Evolutionary conservation across 2,888 invertebrate genomes (phyloP).

Genomic region (Macroteleia sp.): DNA sequence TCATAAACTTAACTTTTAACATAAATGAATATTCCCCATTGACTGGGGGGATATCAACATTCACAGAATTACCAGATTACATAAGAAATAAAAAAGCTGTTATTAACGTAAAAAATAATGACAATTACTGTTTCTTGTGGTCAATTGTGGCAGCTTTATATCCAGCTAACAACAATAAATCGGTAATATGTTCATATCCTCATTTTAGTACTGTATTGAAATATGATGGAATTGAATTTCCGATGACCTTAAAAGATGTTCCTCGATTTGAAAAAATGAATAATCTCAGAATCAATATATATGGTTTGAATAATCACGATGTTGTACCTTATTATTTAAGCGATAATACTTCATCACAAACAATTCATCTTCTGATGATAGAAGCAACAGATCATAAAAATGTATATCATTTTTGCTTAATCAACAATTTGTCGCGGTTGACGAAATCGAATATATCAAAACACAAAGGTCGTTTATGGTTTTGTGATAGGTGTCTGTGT

Average conservation of each 20-base stretch:
- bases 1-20: conserved; percentile 59
- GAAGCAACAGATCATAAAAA: no score
- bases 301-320: conserved; percentile 45
- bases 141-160: conserved; percentile 60
- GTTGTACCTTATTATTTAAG: conserved; percentile 50
- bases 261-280: conserved; percentile 48
- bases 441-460: background rate
- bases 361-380: conserved; percentile 17
- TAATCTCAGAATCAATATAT: conserved; percentile 56
- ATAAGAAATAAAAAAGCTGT: conserved; percentile 60
- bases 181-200: conserved; percentile 50
- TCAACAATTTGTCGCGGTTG: background rate
- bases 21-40: conserved; percentile 62
- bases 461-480: conserved; percentile 5
- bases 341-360: background rate
- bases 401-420: conserved; percentile 8
- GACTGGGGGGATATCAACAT: conserved; percentile 54
- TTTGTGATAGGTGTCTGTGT: conserved; percentile 4
- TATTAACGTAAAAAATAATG: conserved; percentile 66
- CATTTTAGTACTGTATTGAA: conserved; percentile 52
- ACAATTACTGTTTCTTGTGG: conserved; percentile 65
- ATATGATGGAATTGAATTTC: conserved; percentile 61
- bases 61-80: conserved; percentile 45
- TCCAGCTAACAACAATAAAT: conserved; percentile 29
- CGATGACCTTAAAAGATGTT: conserved; percentile 19